Conservation (phyloP, 2,888 invertebrate species). For the Lasioglossum villosulum region DNA sequence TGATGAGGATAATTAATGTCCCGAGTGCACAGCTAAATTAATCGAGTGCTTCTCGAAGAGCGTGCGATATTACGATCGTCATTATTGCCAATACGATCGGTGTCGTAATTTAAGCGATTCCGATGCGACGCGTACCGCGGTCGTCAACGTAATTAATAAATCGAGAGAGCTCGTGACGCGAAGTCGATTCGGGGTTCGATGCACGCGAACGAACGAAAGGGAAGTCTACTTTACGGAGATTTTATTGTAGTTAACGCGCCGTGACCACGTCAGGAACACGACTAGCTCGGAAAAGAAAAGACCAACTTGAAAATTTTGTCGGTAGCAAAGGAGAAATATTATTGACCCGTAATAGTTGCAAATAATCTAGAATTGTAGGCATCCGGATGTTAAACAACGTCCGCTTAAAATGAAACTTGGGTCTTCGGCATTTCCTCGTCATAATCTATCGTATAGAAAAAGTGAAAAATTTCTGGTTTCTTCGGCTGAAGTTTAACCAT, state of each 20-base stretch:
- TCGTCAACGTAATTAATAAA: slow-evolving; percentile 47
- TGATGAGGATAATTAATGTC: slow-evolving; percentile 72
- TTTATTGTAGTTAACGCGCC: background rate
- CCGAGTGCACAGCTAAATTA: slow-evolving; percentile 64
- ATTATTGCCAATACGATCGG: slow-evolving; percentile 40
- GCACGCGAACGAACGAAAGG: background rate
- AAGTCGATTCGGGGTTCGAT: background rate
- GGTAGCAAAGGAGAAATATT: background rate
- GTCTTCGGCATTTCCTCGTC: too few species aligned
- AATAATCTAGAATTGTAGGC: background rate
- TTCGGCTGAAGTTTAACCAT: too few species aligned
- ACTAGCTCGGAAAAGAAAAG: background rate
- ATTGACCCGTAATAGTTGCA: background rate
- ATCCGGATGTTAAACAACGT: background rate
- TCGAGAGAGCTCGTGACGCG: background rate
- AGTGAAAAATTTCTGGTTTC: too few species aligned
- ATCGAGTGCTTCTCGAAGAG: slow-evolving; percentile 61
- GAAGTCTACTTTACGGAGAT: background rate
- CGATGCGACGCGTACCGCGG: slow-evolving; percentile 37
- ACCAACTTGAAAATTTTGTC: background rate
- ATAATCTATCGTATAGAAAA: too few species aligned
- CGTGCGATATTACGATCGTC: slow-evolving; percentile 44
- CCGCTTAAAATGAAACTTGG: too few species aligned
- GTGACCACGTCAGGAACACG: background rate
- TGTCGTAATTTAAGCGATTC: slow-evolving; percentile 38